Evolutionary conservation across 2,888 invertebrate species (phyloP).

Genomic region (Drosophila austrosaltans): DNA sequence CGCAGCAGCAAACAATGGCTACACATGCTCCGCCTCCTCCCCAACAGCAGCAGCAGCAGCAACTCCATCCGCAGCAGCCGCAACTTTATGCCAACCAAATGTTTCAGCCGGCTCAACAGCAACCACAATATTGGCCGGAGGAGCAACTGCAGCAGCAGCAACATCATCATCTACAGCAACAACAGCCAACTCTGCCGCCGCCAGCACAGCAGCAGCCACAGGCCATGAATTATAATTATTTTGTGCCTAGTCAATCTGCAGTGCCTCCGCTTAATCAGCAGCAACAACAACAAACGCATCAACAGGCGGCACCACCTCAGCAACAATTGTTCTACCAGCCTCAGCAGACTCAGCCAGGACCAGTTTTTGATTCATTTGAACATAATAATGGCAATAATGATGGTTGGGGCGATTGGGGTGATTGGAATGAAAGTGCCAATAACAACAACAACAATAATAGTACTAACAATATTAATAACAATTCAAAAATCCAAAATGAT

Average conservation of each 20-base stretch:
- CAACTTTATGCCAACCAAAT: conserved; percentile 57
- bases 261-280: conserved; percentile 4
- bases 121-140: conserved; percentile 39
- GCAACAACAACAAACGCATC: conserved; percentile 22
- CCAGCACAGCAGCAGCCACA: conserved; percentile 13
- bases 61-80: conserved; percentile 30
- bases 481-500: conserved; percentile 28
- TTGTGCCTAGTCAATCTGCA: conserved; percentile 24
- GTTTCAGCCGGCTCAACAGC: conserved; percentile 53
- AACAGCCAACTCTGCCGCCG: conserved; percentile 32
- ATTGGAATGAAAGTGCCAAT: conserved; percentile 79
- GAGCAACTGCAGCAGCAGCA: conserved; percentile 34
- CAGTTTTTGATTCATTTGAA: conserved; percentile 42
- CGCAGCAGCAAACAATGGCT: conserved; percentile 29
- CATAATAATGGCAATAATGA: conserved; percentile 74
- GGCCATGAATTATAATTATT: conserved; percentile 58
- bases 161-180: conserved; percentile 34
- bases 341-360: conserved; percentile 22
- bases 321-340: conserved; percentile 48
- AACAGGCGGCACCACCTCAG: conserved; percentile 21
- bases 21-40: background rate
- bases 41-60: conserved; percentile 29
- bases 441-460: conserved; percentile 34
- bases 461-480: conserved; percentile 10
- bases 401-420: conserved; percentile 82